Base-by-base conservation (phyloP, 2,888 invertebrate species). In the Metopia argyrocephala region DNA sequence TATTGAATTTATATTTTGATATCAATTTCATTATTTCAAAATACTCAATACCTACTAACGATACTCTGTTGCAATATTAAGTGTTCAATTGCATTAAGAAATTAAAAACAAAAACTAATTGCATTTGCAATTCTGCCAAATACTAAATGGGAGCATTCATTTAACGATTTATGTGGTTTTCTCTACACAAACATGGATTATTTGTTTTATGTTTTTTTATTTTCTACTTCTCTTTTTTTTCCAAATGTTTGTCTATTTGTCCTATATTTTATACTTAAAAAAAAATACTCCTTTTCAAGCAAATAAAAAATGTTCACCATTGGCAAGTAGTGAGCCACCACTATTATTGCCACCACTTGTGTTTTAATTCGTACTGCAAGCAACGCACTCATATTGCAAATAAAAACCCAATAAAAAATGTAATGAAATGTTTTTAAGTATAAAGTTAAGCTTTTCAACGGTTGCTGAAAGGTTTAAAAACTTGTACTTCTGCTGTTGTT, bases 151-250 rank as follows among this genome's bases (percentile, higher is more conserved):
- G 68, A 68, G 68, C 68, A 68, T 56, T 68, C 25, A 57, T 68
- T 68, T 21, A 46, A 56, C 68, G 56, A 68, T 68, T 68, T 68
- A 68, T 68, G 57, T 50, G 64, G 64, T 50, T 64, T 64, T 48
- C 23, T 18, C 48, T 28, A 28, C 50, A 25, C 31, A 28, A 48
- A 48, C 64, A 64, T 48, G 48, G 64, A 46, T 28, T 64, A 64
- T 64, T 64, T 64, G 28, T 21, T 28, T 15, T 7, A 46, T 18
- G 5, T 18, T 48, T 20, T 12, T 2, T 18, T 18, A 15, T 48
- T 48, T 18, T 18, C 3, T 5, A 48, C 5, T 48, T 48, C 18
- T 48, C 15, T 48, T 48, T 48, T 6, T 3, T 20, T 48, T 48
- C 48, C 5, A 5, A n/a, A 18, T 4, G 18, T 48, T 31, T 31